phyloP scores from a whole-genome alignment of 2,888 invertebrate species.

The Cryptocephalus moraei region DNA sequence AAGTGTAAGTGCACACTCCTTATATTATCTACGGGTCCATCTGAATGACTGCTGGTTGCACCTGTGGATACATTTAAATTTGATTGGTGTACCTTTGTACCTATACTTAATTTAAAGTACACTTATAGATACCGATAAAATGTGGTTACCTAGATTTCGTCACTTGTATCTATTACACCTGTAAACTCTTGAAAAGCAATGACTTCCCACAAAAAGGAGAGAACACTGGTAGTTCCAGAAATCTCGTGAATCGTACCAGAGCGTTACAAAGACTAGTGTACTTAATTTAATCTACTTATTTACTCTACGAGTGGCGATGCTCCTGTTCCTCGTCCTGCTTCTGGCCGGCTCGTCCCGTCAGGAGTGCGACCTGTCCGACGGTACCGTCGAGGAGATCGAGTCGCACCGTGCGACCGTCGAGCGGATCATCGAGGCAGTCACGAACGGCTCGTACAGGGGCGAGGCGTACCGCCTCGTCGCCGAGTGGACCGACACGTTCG shows the following conservation, averaged over 20 bases:
- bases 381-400: slow-evolving; percentile 48
- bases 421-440: slow-evolving; percentile 24
- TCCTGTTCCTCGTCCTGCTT: background rate
- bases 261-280: no score
- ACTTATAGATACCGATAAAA: no score
- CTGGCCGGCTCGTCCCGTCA: slow-evolving; percentile 13
- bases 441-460: slow-evolving; percentile 26
- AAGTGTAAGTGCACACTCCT: no score
- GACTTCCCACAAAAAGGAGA: background rate
- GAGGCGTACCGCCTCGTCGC: slow-evolving; percentile 34
- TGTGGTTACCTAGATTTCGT: no score
- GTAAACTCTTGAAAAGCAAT: no score
- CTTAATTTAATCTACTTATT: no score
- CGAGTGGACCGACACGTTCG: slow-evolving; percentile 42
- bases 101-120: no score
- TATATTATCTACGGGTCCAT: no score
- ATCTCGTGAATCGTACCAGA: background rate
- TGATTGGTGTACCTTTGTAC: no score
- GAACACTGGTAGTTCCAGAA: background rate
- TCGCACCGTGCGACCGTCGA: slow-evolving; percentile 25
- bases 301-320: background rate
- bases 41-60: no score
- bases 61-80: no score
- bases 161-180: no score
- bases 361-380: slow-evolving; percentile 37